These are phyloP conservation scores for Vollenhovia emeryi DNA, from an alignment of 1,140 invertebrate genomes.

Conservation along the genomic window DNA sequence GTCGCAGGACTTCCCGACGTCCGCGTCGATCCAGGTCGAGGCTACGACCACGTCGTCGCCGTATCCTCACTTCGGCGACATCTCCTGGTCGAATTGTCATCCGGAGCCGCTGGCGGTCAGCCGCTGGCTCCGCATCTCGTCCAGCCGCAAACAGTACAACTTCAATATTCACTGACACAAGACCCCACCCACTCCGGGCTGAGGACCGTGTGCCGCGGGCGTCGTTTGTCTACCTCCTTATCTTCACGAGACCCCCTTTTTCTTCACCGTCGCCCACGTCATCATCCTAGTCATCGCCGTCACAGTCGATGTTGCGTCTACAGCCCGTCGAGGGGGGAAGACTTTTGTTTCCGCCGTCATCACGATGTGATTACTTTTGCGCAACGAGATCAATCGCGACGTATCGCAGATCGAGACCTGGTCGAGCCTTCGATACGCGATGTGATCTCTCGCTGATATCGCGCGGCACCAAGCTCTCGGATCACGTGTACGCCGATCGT, in stretches of 20 bases:
- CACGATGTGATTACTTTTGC: conserved; percentile 44
- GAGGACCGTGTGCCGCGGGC: conserved; percentile 73
- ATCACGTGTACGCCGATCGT: conserved; percentile 9
- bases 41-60: conserved; percentile 80
- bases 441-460: conserved; percentile 45
- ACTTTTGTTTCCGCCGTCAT: conserved; percentile 29
- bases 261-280: background rate
- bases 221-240: conserved; percentile 74
- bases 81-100: conserved; percentile 83
- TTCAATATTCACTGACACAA: conserved; percentile 86
- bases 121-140: conserved; percentile 83
- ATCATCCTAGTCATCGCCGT: conserved; percentile 35
- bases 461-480: conserved; percentile 11
- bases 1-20: conserved; percentile 73
- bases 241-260: conserved; percentile 52
- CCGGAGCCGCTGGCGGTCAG: conserved; percentile 83
- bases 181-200: conserved; percentile 84
- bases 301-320: conserved; percentile 70
- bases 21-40: conserved; percentile 80
- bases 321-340: conserved; percentile 79
- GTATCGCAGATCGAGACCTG: background rate
- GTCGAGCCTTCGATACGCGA: conserved; percentile 19
- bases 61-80: conserved; percentile 81
- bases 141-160: conserved; percentile 84
- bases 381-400: background rate